A percentile compares a stretch with the other conserved stretches of the same genome.
Conservation (phyloP, 2,888 invertebrate species). For the Cephus sareptanus region DNA sequence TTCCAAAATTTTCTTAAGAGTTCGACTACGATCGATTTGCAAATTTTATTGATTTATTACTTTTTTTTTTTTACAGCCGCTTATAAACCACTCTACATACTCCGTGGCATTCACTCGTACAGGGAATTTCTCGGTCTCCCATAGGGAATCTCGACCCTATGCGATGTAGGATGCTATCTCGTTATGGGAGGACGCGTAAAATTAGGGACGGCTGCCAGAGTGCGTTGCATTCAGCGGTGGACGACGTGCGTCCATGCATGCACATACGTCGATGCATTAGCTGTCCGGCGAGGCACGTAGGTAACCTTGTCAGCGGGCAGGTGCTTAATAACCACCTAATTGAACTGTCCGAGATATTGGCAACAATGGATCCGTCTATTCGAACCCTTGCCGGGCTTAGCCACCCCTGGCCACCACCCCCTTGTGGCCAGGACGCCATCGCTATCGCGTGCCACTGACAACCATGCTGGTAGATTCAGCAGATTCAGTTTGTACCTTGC, state of each 20-base stretch:
- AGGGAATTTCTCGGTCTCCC: neutral
- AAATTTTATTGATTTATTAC: neutral
- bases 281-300: slow-evolving; percentile 40
- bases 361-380: slow-evolving; percentile 33
- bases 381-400: neutral
- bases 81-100: neutral
- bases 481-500: neutral
- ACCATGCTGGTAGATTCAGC: neutral
- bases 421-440: neutral
- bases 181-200: neutral
- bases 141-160: neutral
- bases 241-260: neutral
- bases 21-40: too few species aligned
- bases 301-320: slow-evolving; percentile 45
- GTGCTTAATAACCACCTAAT: slow-evolving; percentile 57
- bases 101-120: neutral
- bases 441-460: neutral
- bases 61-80: too few species aligned
- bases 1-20: too few species aligned
- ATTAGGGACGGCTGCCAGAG: neutral
- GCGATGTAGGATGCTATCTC: neutral
- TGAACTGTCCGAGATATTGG: slow-evolving; percentile 53
- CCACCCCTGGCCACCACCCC: neutral
- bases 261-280: slow-evolving; percentile 4
- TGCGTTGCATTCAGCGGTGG: slow-evolving; percentile 1